Conservation (phyloP, 2,888 invertebrate genomes). For the Baronia brevicornis region DNA sequence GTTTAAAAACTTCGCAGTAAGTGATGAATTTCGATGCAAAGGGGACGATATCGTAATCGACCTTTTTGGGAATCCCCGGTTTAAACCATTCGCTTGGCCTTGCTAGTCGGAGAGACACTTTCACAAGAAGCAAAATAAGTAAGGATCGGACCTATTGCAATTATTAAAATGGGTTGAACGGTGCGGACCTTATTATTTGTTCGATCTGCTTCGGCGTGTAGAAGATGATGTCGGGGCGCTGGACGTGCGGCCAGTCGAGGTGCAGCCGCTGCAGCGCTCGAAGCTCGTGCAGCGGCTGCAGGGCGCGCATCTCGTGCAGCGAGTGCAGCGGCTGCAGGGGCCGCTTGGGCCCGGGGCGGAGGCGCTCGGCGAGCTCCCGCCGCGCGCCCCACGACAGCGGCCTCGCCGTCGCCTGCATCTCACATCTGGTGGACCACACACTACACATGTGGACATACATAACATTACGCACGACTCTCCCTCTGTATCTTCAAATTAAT, state of each 20-base stretch:
- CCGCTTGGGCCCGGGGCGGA: constrained; percentile 4
- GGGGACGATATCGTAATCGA: no score
- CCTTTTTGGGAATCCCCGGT: no score
- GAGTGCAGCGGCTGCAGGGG: constrained; percentile 11
- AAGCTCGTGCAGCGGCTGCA: constrained; percentile 20
- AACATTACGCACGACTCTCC: no score
- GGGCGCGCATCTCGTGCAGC: constrained; percentile 13
- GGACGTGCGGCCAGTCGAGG: constrained; percentile 21
- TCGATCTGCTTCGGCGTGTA: constrained; percentile 26
- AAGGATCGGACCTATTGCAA: no score
- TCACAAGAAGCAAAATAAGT: no score
- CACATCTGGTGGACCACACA: constrained; percentile 4
- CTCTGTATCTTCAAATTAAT: no score
- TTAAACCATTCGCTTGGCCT: no score
- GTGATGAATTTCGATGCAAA: no score
- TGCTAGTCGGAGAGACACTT: no score
- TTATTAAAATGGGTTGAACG: no score
- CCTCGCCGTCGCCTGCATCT: constrained; percentile 15
- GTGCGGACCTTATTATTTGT: constrained; percentile 27
- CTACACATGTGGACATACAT: no score
- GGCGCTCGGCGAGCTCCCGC: constrained; percentile 20
- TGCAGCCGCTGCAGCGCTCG: constrained; percentile 16
- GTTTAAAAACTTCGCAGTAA: no score
- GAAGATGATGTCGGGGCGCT: constrained; percentile 22
- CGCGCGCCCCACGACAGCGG: constrained; percentile 22